Evolutionary conservation across 2,113 vertebrate genomes (phyloP).

Genomic region (Suncus etruscus): DNA sequence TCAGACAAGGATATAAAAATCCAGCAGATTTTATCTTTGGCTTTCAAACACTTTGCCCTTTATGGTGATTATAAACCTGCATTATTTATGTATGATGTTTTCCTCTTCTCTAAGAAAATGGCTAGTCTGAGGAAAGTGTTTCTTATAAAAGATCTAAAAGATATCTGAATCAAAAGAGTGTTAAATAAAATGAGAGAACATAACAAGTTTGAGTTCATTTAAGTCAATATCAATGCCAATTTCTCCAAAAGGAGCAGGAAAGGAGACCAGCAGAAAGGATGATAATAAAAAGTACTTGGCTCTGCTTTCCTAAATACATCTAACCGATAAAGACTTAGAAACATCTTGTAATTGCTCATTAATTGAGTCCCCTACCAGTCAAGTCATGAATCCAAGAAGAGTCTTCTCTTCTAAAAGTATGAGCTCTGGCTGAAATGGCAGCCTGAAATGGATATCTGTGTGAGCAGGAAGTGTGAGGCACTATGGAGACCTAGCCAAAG

Average conservation of each 20-base stretch:
- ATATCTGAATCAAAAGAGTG: constrained; percentile 62
- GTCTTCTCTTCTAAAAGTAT: not conserved
- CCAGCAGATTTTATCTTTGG: not conserved
- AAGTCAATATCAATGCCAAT: constrained; percentile 51
- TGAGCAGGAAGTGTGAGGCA: not conserved
- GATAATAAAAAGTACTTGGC: constrained; percentile 49
- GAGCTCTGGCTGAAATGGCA: not conserved
- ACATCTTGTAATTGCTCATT: constrained; percentile 65
- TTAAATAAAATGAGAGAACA: constrained; percentile 51
- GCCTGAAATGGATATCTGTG: not conserved
- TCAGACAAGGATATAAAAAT: not conserved
- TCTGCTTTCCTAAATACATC: constrained; percentile 71
- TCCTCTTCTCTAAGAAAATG: constrained; percentile 44
- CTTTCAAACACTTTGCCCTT: constrained; percentile 61
- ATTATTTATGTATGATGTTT: constrained; percentile 66
- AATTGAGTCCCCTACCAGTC: constrained; percentile 58
- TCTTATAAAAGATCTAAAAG: not conserved
- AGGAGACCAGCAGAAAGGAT: constrained; percentile 66
- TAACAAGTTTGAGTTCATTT: constrained; percentile 55
- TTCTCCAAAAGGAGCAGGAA: constrained; percentile 63
- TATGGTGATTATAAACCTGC: constrained; percentile 23
- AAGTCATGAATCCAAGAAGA: constrained; percentile 11
- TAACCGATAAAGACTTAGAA: constrained; percentile 67
- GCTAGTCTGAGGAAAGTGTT: constrained; percentile 45
- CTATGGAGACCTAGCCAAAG: not conserved